phyloP scores from a whole-genome alignment of 2,113 vertebrate genomes.

The human (Homo sapiens) region DNA sequence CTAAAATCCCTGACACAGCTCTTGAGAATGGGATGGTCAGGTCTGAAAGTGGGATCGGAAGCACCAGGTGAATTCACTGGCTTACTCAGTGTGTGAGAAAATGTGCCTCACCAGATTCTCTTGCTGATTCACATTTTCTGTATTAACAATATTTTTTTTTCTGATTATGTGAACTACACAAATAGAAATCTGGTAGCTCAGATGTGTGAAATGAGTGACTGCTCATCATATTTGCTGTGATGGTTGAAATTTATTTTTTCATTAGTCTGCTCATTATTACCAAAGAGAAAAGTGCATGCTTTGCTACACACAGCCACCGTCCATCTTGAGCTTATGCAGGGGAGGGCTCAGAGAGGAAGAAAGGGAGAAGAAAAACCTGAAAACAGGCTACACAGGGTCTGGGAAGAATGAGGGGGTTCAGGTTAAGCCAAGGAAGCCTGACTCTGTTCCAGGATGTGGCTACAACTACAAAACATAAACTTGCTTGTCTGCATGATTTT shows the following conservation, averaged over 20 bases:
- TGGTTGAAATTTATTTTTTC: background rate
- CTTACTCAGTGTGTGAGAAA: background rate
- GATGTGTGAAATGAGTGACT: background rate
- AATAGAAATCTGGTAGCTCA: background rate
- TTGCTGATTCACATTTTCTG: background rate
- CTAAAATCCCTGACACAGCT: conserved; percentile 47
- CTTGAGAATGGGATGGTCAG: background rate
- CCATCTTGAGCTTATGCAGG: background rate
- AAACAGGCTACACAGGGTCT: background rate
- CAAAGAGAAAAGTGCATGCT: background rate
- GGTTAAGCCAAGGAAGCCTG: background rate
- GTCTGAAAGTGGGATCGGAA: background rate
- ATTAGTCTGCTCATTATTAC: background rate
- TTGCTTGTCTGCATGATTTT: background rate
- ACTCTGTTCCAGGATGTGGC: background rate
- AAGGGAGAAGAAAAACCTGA: background rate
- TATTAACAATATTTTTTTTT: background rate
- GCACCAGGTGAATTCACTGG: background rate
- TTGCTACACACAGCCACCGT: background rate
- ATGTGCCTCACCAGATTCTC: background rate
- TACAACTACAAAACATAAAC: background rate
- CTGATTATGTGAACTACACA: background rate
- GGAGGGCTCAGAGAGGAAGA: background rate
- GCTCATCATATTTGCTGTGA: background rate
- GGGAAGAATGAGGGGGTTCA: fast-evolving